Base-by-base conservation (phyloP, 2,797 vertebrate genomes). In the Phrynocephalus vlangalii region DNA sequence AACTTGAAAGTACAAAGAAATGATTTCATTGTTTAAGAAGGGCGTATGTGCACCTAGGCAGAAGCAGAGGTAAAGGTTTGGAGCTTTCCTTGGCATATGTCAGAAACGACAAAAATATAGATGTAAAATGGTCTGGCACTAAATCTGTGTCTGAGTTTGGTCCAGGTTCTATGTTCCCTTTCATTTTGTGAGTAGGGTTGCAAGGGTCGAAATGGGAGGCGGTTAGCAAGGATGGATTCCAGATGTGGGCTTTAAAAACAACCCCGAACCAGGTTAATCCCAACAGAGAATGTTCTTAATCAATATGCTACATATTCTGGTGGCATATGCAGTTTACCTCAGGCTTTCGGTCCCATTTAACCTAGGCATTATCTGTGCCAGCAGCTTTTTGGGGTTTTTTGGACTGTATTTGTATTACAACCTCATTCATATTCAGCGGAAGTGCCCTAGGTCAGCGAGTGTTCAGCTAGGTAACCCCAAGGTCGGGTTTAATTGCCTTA, bases 321-420 rank as follows among this genome's bases (percentile, higher is more conserved):
- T 3, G 38, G 80, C 71, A 88, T 3, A 1, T 63, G 71, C 92
- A 94, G 52, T 85, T 66, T 80, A 82, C 33, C n/a, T 85, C 79
- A n/a, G 30, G 52, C 44, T 86, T 80, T 95, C 95, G 92, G 96
- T 96, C 95, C 96, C 94, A 94, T 92, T 92, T 94, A 96, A 98
- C 96, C 97, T 97, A 97, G 96, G 97, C 96, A 96, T 97, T 97
- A 97, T 98, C 97, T 97, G 97, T 97, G 97, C 97, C 97, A 97
- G 95, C 89, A 96, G 96, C 95, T 7, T 48, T 82, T 83, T 92
- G 83, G 87, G 87, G 87, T 90, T 90, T 88, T 88, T 8, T 44
- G 38, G 26, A 93, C 94, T 94, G 92, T 92, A 94, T 94, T 92
- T 93, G 92, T 72, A 93, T 97, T 97, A 96, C 95, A 91, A 96